Base-by-base conservation (phyloP, 2,113 vertebrate genomes). In the Sylvilagus bachmani region DNA sequence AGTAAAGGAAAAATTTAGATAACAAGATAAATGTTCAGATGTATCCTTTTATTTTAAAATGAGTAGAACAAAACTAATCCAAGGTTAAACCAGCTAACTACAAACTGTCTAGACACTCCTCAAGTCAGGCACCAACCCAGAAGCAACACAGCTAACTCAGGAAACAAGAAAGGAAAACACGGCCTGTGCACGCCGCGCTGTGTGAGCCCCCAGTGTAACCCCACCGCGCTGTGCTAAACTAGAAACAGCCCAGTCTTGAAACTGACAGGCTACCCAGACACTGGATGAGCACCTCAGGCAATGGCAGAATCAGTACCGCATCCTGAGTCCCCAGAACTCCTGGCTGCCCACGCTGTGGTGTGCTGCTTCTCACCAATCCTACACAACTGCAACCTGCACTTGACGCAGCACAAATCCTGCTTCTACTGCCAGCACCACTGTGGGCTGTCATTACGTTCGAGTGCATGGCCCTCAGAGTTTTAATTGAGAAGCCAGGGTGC, bases 1-100 rank as follows among this genome's bases (percentile, higher is more conserved):
- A 79, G 96, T 12, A 96, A 93, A 82, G 66, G 21, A 81, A 94
- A 92, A 88, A 96, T 10, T 93, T 55, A 85, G n/a, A 10, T 53
- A 64, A 90, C n/a, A 86, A 86, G 75, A 27, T 12, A 85, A 69
- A 74, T 29, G 90, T 24, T 86, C 49, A 78, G 29, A 61, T 53
- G 7, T 31, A 88, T 22, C 25, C 19, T 90, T 93, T 87, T 77
- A 86, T 36, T 91, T 93, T 77, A 86, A 92, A 82, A 89, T 19
- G 22, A 11, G 19, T 38, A 44, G 91, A 1, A 64, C 2, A 77
- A 81, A 93, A 53, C n/a, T 8, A 77, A 58, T 3, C 51, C 53
- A 38, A 93, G 64, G 36, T 70, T 36, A 75, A 16, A 61, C 6
- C 19, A 77, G 62, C 33, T 33, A 90, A 69, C 69, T 44, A 44